Evolutionary conservation across 2,113 vertebrate genomes (phyloP), one percentile per base, ranked within the genome.

Genomic region (Prionailurus viverrinus): DNA sequence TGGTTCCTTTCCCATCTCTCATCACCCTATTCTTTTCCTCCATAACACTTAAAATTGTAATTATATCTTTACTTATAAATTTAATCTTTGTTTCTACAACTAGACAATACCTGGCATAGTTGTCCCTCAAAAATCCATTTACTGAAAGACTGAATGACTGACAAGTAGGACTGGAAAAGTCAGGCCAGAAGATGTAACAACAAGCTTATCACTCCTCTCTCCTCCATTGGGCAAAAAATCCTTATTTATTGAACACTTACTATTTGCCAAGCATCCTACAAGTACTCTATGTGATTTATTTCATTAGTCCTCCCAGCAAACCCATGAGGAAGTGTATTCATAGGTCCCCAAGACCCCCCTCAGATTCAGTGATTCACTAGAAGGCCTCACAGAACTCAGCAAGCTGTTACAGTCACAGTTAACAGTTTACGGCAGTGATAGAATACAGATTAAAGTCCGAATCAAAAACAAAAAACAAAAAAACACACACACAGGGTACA

Each of bases 381-480:
- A 85, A 65, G 21, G 18, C 16, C 58, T 86, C 89, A 76, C 9
- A 73, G 71, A 95, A 58, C 51, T 63, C 55, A 68, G 13, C 53
- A 87, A 63, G 36, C 19, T 87, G 45, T 65, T 65, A 27, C 3
- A 61, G 4, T 19, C 36, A 27, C 10, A 2, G 53, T 45, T 53
- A 61, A 61, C 6, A 4, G 36, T 83, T 58, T 65, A 87, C 90
- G 83, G 74, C 39, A 73, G 68, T 33, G 29, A 51, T 83, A 83
- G 79, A 31, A 83, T 18, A 53, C 19, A 74, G 39, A 48, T 79
- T 88, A 68, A 97, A 96, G 45, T 86, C 89, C 94, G 55, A 48
- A 58, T 13, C 48, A 36, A 36, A 36, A 36, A 36, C 36, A 36
- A 36, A 36, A 36, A 36, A 36, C 36, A 36, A 36, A 36, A 36